Conservation (phyloP, 2,888 invertebrate genomes). For the Halictus ligatus region DNA sequence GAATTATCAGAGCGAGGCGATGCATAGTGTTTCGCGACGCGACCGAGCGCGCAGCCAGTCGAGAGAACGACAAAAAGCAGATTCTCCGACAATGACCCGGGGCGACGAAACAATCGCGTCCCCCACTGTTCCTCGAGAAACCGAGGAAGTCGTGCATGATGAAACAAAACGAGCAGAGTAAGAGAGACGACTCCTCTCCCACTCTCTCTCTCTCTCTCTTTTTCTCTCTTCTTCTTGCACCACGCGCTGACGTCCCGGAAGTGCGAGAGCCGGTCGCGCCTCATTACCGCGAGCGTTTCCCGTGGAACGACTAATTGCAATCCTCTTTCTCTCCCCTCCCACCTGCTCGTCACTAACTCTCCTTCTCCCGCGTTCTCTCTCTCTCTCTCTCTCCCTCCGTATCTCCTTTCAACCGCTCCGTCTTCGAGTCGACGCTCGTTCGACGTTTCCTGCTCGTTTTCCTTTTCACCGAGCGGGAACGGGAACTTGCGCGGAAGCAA, state of each 20-base stretch:
- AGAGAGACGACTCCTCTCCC: not conserved
- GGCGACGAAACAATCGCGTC: slow-evolving; percentile 45
- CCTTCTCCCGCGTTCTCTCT: not conserved
- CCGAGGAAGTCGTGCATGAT: slow-evolving; percentile 36
- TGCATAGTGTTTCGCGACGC: slow-evolving; percentile 35
- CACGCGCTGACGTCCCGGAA: slow-evolving; percentile 69
- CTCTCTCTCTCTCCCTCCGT: not conserved
- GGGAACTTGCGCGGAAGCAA: not conserved
- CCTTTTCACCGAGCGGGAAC: slow-evolving; percentile 30
- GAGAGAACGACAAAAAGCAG: slow-evolving; percentile 49
- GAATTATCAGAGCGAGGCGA: slow-evolving; percentile 57
- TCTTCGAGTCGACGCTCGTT: not conserved
- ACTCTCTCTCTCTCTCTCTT: slow-evolving; percentile 1
- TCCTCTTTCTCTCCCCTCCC: slow-evolving; percentile 33
- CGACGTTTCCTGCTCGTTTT: slow-evolving; percentile 49
- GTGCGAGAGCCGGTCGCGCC: slow-evolving; percentile 64
- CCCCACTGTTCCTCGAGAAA: slow-evolving; percentile 41
- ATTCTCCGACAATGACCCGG: slow-evolving; percentile 48
- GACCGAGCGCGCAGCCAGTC: slow-evolving; percentile 48
- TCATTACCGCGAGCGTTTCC: slow-evolving; percentile 75
- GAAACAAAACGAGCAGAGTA: slow-evolving; percentile 45
- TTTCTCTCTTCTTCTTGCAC: not conserved
- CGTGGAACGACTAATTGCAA: slow-evolving; percentile 77
- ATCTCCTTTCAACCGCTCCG: not conserved
- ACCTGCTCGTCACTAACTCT: not conserved